A percentile compares a stretch with the other conserved stretches of the same genome.
Evolutionary conservation across 2,888 invertebrate species (phyloP).

Genomic region (Metacarcinus magister): DNA sequence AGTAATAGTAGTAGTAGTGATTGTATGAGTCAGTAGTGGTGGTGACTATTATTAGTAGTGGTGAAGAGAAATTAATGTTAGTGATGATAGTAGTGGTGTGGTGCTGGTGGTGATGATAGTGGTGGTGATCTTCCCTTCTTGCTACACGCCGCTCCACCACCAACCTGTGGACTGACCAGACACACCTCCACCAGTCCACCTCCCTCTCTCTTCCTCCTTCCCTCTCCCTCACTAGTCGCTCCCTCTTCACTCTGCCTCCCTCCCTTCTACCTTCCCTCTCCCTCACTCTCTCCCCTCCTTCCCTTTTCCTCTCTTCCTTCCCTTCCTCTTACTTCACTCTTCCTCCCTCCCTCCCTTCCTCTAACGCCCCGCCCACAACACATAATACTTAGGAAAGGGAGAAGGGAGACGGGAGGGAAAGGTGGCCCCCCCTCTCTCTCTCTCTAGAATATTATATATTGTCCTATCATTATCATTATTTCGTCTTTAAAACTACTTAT

Average conservation of each 20-base stretch:
- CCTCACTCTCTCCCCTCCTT: not conserved
- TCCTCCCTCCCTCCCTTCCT: too few species aligned
- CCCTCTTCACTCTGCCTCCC: not conserved
- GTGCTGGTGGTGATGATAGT: not conserved
- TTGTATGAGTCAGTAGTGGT: not conserved
- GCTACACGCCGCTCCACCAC: not conserved
- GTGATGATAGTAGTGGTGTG: not conserved
- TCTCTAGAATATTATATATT: too few species aligned
- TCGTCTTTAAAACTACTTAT: not conserved
- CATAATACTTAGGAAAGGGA: not conserved
- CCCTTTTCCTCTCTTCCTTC: not conserved
- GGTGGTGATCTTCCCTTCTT: not conserved
- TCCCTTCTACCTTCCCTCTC: not conserved
- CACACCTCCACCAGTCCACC: too few species aligned
- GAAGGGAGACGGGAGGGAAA: not conserved
- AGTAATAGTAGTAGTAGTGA: not conserved
- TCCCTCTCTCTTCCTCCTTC: not conserved
- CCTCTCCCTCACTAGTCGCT: not conserved
- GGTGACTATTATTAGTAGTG: not conserved
- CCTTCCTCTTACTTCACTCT: too few species aligned
- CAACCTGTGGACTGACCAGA: not conserved
- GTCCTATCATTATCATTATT: not conserved
- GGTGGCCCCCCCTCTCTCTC: not conserved
- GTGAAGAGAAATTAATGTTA: not conserved
- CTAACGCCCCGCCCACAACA: slow-evolving; percentile 5